Percentiles rank a stretch among this genome's conserved stretches.
Conservation (phyloP, 2,113 vertebrate species). For the Sardina pilchardus region DNA sequence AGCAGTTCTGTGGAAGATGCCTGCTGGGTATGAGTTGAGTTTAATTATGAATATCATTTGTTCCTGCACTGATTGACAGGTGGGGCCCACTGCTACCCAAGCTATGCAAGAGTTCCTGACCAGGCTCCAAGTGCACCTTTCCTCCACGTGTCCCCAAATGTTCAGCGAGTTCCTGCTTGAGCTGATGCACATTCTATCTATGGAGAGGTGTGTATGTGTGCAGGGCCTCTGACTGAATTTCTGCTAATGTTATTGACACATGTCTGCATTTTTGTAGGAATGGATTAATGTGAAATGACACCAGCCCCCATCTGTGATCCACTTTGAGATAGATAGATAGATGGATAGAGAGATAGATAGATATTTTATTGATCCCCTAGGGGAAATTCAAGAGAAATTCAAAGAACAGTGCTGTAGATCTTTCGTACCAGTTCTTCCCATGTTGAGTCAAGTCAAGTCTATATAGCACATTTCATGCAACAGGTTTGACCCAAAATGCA, state of each 20-base stretch:
- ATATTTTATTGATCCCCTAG: no score
- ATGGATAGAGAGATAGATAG: no score
- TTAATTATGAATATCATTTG: not conserved
- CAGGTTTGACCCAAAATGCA: no score
- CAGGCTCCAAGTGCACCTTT: constrained; percentile 95
- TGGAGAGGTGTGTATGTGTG: constrained; percentile 81
- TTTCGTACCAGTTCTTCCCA: not conserved
- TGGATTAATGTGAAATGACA: no score
- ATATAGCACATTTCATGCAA: no score
- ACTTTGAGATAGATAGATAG: no score
- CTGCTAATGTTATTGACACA: not conserved
- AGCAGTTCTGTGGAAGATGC: not conserved
- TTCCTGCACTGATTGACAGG: constrained; percentile 59
- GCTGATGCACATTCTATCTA: constrained; percentile 95
- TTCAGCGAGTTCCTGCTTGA: constrained; percentile 98
- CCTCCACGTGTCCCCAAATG: constrained; percentile 93
- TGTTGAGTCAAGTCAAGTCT: no score
- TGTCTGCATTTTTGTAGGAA: not conserved
- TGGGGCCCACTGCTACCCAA: constrained; percentile 98
- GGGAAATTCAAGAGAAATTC: no score
- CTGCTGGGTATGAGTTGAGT: not conserved
- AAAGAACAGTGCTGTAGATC: not conserved
- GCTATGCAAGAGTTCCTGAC: constrained; percentile 98
- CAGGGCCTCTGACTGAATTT: not conserved
- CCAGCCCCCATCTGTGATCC: not conserved